Percentiles rank a stretch among this genome's conserved stretches.
Conservation (phyloP, 2,888 invertebrate species). For the Pimpla rufipes region DNA sequence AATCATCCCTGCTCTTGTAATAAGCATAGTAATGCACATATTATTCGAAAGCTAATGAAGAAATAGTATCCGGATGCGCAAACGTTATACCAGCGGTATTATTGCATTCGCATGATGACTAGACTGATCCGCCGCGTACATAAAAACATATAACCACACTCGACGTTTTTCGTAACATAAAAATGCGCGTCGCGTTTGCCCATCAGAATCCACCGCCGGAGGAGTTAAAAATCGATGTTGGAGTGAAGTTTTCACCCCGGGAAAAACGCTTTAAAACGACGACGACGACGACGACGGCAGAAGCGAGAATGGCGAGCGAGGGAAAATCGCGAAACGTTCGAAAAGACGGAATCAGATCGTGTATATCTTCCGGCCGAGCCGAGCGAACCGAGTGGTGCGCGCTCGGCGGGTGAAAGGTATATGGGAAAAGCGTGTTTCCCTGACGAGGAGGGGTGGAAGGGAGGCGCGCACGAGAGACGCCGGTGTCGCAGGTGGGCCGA, state of each 20-base stretch:
- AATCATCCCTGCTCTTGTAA: too few species aligned
- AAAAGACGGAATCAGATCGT: neutral
- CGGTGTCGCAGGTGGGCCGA: slow-evolving; percentile 27
- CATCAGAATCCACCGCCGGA: neutral
- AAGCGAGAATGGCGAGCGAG: neutral
- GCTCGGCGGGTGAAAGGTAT: neutral
- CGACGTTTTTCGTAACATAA: neutral
- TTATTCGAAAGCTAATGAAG: too few species aligned
- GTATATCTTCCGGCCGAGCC: neutral
- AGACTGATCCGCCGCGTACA: too few species aligned
- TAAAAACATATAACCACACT: too few species aligned
- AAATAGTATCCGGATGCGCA: too few species aligned
- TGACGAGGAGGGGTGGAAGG: slow-evolving; percentile 7
- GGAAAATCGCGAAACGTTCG: slow-evolving; percentile 5
- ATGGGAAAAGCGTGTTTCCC: slow-evolving; percentile 40
- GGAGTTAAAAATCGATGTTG: neutral
- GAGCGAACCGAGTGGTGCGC: neutral
- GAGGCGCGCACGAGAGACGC: neutral
- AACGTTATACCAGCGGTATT: too few species aligned
- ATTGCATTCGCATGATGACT: too few species aligned
- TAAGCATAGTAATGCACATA: too few species aligned
- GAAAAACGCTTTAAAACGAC: neutral
- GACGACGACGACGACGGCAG: neutral
- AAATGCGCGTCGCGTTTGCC: neutral
- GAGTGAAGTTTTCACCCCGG: neutral